Base-by-base conservation (phyloP, 1,140 invertebrate species). In the Lepidostoma basale region DNA sequence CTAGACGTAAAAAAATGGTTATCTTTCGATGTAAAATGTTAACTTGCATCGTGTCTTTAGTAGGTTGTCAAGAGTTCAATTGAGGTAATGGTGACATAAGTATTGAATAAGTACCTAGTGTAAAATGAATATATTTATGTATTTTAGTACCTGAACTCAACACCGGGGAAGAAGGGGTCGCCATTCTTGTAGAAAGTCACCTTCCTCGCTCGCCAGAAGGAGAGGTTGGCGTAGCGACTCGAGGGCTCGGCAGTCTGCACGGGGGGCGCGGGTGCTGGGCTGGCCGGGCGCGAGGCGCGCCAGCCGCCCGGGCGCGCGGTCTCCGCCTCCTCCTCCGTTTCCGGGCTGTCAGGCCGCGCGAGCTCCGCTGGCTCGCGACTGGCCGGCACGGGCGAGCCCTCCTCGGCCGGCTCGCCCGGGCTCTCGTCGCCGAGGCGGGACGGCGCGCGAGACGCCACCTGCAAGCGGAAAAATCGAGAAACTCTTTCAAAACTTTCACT, bases 141-240 rank as follows among this genome's bases (percentile, higher is more conserved):
- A 12, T 8, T 2, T 16, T 3, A 1, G 4, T 14, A 60, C 39
- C 94, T 88, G 75, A 94, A 91, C 77, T 95, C 93, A 16, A 95
- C 86, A 0, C 94, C 94, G 39, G 92, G 93, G 78, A 92, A 94
- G 77, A 95, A 94, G 0, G 91, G 91, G 79, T 97, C 95, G 3
- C 95, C 95, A 87, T 97, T 98, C 76, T 92, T 89, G 80, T 92
- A 98, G 79, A 98, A 97, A 0, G 91, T 90, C 33, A 97, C 92
- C 20, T 94, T 83, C 59, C 90, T 84, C 0, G 93, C 93, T 69
- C 91, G 88, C 92, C 93, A 95, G 74, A 93, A 93, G 40, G 90
- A 92, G 33, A 93, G 85, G 78, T 93, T 92, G 63, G 88, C 89
- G 78, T 92, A 93, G 81, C 73, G 81, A 79, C 76, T 81, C 78